phyloP scores from a whole-genome alignment of 2,888 invertebrate genomes.

The Drosophila atripex region DNA sequence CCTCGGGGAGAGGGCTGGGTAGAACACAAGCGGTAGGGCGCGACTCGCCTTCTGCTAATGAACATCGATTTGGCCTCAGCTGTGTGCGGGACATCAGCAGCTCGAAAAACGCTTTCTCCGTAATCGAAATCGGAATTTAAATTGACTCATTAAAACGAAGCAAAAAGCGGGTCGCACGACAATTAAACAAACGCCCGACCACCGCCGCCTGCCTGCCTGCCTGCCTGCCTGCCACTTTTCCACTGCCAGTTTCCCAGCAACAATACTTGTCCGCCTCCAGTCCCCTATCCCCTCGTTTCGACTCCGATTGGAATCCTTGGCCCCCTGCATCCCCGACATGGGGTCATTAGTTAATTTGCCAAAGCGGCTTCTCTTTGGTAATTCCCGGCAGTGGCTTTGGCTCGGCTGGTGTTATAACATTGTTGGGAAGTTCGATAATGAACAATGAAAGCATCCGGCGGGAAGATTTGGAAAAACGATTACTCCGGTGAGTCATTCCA shows the following conservation, averaged over 20 bases:
- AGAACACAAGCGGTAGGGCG: conserved; percentile 33
- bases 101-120: conserved; percentile 53
- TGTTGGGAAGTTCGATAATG: conserved; percentile 30
- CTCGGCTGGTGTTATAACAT: conserved; percentile 18
- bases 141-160: conserved; percentile 77
- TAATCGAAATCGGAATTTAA: conserved; percentile 80
- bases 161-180: conserved; percentile 78
- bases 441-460: conserved; percentile 24
- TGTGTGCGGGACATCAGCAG: conserved; percentile 45
- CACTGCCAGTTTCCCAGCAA: conserved; percentile 19
- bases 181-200: conserved; percentile 72
- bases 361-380: conserved; percentile 57
- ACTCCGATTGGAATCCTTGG: conserved; percentile 13
- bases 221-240: neutral
- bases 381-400: conserved; percentile 29
- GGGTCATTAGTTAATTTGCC: conserved; percentile 78
- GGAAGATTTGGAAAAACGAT: neutral
- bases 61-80: conserved; percentile 76
- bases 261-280: neutral
- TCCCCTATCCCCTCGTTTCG: neutral
- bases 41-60: conserved; percentile 66
- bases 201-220: neutral
- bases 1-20: neutral
- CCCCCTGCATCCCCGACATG: conserved; percentile 49
- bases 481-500: neutral